Evolutionary conservation across 1,140 invertebrate species (phyloP), one percentile per base, ranked within the genome.

Genomic region (Cylas formicarius): DNA sequence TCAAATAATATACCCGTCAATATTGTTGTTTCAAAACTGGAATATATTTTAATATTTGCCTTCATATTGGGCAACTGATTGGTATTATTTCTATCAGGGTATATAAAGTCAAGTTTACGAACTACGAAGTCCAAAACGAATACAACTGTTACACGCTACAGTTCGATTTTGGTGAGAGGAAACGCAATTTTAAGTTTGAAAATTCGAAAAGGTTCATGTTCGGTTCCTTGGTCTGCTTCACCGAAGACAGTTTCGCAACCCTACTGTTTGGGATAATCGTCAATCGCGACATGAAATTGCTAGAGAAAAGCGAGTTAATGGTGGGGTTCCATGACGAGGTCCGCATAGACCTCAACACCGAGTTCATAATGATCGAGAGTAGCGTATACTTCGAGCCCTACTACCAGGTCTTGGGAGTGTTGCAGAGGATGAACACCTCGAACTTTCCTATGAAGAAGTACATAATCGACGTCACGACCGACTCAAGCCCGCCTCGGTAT

Each of bases 141-240:
- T 32, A 41, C 8, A 27, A 48, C 9, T 60, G 54, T 23, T 38
- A 53, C 20, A 38, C 41, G 42, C 13, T 60, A 3, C 26, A 53
- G 11, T 58, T 57, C 23, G 41, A 49, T 18, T 51, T 47, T 18
- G 44, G 13, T 17, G 48, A 46, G 10, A 56, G 48, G 41, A 53
- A 46, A 21, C 47, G 26, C 24, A 29, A 11, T 33, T 54, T 61
- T 7, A 55, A 51, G 6, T 66, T 59, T 55, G 62, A 62, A 34
- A 52, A 61, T 22, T 69, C 71, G 0, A 77, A 78, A 57, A 65
- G 78, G 33, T 73, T 90, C 19, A 72, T 86, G 57, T 78, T 67
- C 63, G 86, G 86, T 1, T 79, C 82, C 0, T 62, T 90, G n/a
- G 52, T 90, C 0, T 75, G 81, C 46, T 72, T 90, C 18, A 81